Percentiles rank a stretch among this genome's conserved stretches.
Evolutionary conservation across 2,888 invertebrate species (phyloP).

Genomic region (Epirrita christyi): DNA sequence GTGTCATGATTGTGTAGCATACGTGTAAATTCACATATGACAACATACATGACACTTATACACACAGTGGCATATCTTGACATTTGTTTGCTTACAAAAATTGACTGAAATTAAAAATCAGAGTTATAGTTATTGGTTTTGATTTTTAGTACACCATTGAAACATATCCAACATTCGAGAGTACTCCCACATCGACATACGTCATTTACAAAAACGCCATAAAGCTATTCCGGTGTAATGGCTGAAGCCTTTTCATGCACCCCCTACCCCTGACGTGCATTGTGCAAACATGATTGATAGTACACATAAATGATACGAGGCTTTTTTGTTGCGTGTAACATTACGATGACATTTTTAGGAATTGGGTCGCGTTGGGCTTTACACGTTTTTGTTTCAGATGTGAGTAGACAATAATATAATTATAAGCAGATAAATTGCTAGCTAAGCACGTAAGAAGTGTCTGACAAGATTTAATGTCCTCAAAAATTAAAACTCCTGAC

Average conservation of each 20-base stretch:
- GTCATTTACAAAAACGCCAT: constrained; percentile 46
- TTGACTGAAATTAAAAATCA: too few species aligned
- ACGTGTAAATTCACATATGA: too few species aligned
- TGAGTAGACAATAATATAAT: neutral
- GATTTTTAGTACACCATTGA: neutral
- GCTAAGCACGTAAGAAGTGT: too few species aligned
- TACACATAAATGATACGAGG: constrained; percentile 69
- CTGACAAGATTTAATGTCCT: too few species aligned
- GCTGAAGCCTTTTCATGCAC: constrained; percentile 68
- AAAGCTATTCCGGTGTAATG: constrained; percentile 68
- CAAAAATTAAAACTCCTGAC: too few species aligned
- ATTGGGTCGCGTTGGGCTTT: constrained; percentile 60
- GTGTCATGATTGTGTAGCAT: too few species aligned
- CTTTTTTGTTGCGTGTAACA: constrained; percentile 59
- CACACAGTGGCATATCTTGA: too few species aligned
- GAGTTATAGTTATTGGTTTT: too few species aligned
- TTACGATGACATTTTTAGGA: constrained; percentile 66
- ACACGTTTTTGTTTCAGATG: constrained; percentile 4
- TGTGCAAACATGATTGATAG: constrained; percentile 80
- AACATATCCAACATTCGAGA: neutral
- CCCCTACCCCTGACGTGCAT: constrained; percentile 71
- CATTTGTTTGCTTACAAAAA: too few species aligned
- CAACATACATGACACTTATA: too few species aligned
- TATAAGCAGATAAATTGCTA: too few species aligned
- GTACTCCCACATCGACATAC: constrained; percentile 14